Evolutionary conservation across 2,797 vertebrate genomes (phyloP).

Genomic region (Basileuterus tristriatus): DNA sequence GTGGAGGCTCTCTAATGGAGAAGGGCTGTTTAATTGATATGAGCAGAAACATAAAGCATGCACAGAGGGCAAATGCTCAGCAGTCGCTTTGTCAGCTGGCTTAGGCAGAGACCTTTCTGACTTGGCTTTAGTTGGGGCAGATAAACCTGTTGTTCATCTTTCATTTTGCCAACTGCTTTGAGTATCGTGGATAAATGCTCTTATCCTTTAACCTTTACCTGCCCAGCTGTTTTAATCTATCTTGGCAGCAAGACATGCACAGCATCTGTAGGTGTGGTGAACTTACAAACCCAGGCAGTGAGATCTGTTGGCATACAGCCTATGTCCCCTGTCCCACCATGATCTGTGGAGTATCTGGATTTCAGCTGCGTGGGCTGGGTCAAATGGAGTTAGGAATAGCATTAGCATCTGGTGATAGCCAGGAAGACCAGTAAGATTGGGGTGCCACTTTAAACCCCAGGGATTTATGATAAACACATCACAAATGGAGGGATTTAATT

Average conservation of each 20-base stretch:
- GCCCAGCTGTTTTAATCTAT: not conserved
- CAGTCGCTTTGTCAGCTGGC: not conserved
- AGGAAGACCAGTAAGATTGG: not conserved
- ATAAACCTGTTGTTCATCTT: not conserved
- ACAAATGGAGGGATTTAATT: not conserved
- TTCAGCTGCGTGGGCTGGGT: not conserved
- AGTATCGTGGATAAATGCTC: not conserved
- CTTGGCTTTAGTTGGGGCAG: not conserved
- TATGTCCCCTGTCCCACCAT: not conserved
- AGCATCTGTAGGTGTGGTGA: not conserved
- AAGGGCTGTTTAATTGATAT: not conserved
- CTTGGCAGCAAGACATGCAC: not conserved
- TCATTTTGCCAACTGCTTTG: not conserved
- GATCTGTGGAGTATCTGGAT: not conserved
- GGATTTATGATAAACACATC: not conserved
- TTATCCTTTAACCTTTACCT: not conserved
- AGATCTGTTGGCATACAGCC: not conserved
- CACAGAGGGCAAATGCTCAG: not conserved
- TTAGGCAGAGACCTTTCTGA: not conserved
- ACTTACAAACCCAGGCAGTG: not conserved
- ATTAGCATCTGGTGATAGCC: not conserved
- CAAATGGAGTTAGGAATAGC: not conserved
- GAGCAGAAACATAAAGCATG: not conserved
- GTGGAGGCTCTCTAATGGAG: not conserved
- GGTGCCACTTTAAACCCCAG: not conserved